Percentiles rank a stretch among this genome's conserved stretches.
phyloP scores from a whole-genome alignment of 2,797 vertebrate genomes.

The Molothrus ater region DNA sequence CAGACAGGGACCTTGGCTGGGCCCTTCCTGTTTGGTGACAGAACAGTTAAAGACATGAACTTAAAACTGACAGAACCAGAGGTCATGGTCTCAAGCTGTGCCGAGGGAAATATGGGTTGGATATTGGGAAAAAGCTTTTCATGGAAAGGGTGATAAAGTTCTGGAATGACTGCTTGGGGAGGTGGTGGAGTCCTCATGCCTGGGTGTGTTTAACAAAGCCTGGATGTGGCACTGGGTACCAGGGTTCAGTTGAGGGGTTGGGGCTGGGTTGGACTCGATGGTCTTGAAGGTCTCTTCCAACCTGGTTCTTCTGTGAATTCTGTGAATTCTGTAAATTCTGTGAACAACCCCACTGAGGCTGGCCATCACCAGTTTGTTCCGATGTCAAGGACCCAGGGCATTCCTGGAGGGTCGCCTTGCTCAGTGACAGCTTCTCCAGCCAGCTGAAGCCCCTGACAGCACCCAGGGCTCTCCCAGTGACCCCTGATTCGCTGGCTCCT shows the following conservation, averaged over 20 bases:
- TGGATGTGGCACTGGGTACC: background rate
- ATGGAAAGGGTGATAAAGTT: background rate
- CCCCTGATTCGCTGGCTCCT: background rate
- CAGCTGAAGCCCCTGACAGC: background rate
- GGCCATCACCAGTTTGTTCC: background rate
- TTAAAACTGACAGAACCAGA: background rate
- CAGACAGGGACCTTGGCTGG: accelerated
- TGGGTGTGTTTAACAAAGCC: background rate
- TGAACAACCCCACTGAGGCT: background rate
- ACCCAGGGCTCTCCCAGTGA: background rate
- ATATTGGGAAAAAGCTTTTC: background rate
- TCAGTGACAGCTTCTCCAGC: background rate
- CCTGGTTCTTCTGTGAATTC: background rate
- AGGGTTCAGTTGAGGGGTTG: background rate
- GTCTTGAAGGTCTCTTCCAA: background rate
- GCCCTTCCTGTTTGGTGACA: background rate
- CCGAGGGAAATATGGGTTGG: background rate
- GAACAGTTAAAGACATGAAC: background rate
- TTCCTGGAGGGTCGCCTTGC: background rate
- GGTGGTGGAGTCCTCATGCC: no score
- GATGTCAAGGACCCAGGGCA: accelerated
- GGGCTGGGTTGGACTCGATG: background rate
- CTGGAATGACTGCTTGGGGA: no score
- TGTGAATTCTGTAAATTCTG: background rate
- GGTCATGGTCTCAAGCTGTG: background rate